Evolutionary conservation across 2,888 invertebrate species (phyloP), one percentile per base, ranked within the genome.

Genomic region (Dicyrtomina minuta): DNA sequence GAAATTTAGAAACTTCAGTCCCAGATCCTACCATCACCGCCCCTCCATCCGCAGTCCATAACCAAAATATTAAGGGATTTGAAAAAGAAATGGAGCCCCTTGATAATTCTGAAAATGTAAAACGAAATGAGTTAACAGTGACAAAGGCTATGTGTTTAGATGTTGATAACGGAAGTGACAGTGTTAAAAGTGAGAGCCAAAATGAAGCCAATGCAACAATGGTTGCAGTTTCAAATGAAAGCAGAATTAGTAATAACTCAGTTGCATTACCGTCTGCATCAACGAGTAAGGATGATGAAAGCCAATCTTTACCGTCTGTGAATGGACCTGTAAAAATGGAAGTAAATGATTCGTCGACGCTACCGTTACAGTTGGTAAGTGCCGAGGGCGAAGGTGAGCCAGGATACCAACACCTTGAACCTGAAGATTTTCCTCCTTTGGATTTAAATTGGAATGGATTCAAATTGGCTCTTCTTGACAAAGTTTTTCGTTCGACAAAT

Each of bases 401-500:
- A 8, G 33, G 8, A 33, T 8, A 43, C 24, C 13, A 26, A 4
- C 22, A 66, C 4, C 55, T 33, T 8, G 15, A n/a, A 17, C 2
- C 13, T 20, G 49, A n/a, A 12, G 41, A n/a, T 8, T 4, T 17
- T 41, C 60, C 27, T 22, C 43, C 33, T 1, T 15, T 39, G 12
- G 41, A 58, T 22, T 33, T 72, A 22, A 68, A 68, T n/a, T 77
- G 74, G 75, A 46, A 41, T 17, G 68, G 69, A 17, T 78, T 78
- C 39, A 70, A 68, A 53, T 56, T 74, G 2, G 59, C 53, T 10
- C 41, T 78, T 1, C 51, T 78, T 27, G 56, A 71, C 17, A 76
- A 77, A 71, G 73, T 78, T 20, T 78, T 78, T 64, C 62, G 68
- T 8, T 65, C 74, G 8, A 49, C 67, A 1, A 62, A 71, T 27